Evolutionary conservation across 2,888 invertebrate genomes (phyloP), one percentile per base, ranked within the genome.

Genomic region (Dinocampus coccinellae): DNA sequence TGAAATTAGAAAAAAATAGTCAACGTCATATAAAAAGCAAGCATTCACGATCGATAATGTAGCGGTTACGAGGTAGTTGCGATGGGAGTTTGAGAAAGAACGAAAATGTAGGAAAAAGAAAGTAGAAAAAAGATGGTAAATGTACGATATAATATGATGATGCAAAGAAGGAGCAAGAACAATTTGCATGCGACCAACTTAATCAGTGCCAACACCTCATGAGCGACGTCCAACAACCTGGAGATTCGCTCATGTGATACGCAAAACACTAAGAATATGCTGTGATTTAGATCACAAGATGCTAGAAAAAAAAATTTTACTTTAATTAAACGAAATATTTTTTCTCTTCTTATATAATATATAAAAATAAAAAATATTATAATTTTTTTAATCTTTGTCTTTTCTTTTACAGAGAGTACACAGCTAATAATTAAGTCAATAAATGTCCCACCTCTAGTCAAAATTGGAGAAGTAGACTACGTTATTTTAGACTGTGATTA

Each of bases 401-500:
- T 53, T 36, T 36, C 69, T 62, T 67, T 82, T 77, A 1, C 82
- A 85, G 85, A 83, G 73, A 80, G 83, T 55, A 76, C 80, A 72
- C 83, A 84, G 71, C 70, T 85, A 11, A 57, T 68, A 4, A 87
- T 87, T 58, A 85, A 83, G 67, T 80, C 79, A 55, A 77, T 85
- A 62, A 79, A 77, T 72, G 83, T 87, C n/a, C 87, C 87, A 11
- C 72, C 79, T 10, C 70, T 77, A 47, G 84, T 88, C 69, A 79
- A 76, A 69, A 80, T 78, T 36, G 84, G 81, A 57, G 82, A 82
- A 26, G 72, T 69, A 61, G 84, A 84, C 53, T 87, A 87, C 67
- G 85, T 89, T 33, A 86, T 89, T 58, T 79, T 90, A 62, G 89
- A 89, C 77, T 90, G 90, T 75, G 88, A 89, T 75, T 90, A 88